Conservation (phyloP, 2,797 vertebrate genomes). For the Schizopygopsis pylzovi region DNA sequence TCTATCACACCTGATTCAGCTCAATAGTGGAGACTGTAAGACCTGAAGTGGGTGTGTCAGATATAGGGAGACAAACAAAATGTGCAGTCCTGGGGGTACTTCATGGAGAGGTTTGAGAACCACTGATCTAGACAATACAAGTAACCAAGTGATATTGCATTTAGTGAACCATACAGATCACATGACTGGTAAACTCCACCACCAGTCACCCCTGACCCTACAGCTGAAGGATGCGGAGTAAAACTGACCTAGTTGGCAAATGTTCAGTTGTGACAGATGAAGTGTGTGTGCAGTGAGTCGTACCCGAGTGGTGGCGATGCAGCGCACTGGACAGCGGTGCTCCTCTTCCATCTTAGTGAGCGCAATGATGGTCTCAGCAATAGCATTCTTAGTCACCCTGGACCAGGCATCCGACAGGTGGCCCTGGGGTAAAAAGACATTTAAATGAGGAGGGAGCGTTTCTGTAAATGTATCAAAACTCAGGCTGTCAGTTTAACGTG, state of each 20-base stretch:
- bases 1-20: too few species aligned
- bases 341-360: conserved; percentile 99
- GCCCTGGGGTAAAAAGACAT: conserved; percentile 79
- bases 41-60: too few species aligned
- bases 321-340: conserved; percentile 93
- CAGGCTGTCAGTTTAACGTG: too few species aligned
- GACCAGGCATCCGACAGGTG: conserved; percentile 98
- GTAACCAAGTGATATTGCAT: background rate
- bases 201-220: background rate
- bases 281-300: conserved; percentile 43
- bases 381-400: conserved; percentile 98
- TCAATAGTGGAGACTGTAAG: too few species aligned
- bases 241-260: conserved; percentile 20
- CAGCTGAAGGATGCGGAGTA: conserved; percentile 25
- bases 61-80: too few species aligned
- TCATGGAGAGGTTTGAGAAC: too few species aligned
- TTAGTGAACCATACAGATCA: background rate
- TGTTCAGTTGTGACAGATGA: conserved; percentile 23
- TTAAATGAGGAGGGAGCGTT: background rate
- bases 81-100: too few species aligned
- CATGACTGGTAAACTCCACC: background rate
- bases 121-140: background rate
- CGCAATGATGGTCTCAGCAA: conserved; percentile 98
- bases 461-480: background rate
- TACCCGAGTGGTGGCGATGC: conserved; percentile 97